A percentile compares a stretch with the other conserved stretches of the same genome.
Evolutionary conservation across 2,113 vertebrate genomes (phyloP).

Genomic region (Indri indri): DNA sequence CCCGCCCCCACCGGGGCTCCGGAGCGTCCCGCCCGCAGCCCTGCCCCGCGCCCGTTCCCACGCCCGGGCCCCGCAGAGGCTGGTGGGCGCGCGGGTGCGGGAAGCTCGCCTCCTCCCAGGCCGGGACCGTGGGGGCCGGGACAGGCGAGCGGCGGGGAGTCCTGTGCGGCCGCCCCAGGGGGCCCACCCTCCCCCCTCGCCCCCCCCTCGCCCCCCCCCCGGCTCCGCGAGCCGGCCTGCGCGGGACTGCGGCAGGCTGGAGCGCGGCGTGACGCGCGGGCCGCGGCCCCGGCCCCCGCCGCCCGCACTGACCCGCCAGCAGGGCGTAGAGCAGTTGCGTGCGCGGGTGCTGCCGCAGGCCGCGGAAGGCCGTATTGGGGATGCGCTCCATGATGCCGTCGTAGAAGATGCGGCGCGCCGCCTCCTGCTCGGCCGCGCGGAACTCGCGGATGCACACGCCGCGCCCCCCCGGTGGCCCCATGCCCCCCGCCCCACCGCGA

Average conservation of each 20-base stretch:
- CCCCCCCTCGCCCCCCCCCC: too few species aligned
- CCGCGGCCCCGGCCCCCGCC: background rate
- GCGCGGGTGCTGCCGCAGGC: slow-evolving; percentile 91
- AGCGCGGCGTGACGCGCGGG: background rate
- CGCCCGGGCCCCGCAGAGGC: background rate
- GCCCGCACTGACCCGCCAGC: slow-evolving; percentile 90
- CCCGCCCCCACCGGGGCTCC: slow-evolving; percentile 27
- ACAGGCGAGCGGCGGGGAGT: background rate
- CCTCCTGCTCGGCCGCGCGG: slow-evolving; percentile 90
- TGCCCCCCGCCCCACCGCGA: slow-evolving; percentile 68
- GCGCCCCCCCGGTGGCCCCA: slow-evolving; percentile 80
- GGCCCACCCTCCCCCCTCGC: too few species aligned
- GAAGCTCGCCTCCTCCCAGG: background rate
- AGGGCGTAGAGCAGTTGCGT: slow-evolving; percentile 92
- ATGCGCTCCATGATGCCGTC: slow-evolving; percentile 97
- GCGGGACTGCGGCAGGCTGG: background rate
- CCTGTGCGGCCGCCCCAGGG: background rate
- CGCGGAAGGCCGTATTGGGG: slow-evolving; percentile 95
- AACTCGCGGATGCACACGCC: slow-evolving; percentile 93
- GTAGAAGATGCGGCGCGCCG: slow-evolving; percentile 94
- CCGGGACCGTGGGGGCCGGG: background rate
- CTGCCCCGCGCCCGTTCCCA: slow-evolving; percentile 21
- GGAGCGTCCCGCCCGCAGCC: background rate
- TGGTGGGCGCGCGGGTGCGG: too few species aligned
- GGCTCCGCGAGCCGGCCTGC: background rate